Evolutionary conservation across 2,797 vertebrate genomes (phyloP).

Genomic region (Anas acuta): DNA sequence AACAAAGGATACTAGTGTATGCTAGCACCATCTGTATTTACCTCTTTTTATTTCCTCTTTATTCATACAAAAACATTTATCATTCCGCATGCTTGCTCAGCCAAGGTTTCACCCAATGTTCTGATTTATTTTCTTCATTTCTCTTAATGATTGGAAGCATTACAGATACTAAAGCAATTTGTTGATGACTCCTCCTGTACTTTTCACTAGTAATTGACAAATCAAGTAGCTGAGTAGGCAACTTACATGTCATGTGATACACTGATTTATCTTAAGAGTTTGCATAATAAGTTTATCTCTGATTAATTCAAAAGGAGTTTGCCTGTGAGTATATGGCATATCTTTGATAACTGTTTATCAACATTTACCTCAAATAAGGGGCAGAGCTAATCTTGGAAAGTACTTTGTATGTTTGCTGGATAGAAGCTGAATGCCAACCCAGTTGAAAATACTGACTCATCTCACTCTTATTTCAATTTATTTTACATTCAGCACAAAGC

Average conservation of each 20-base stretch:
- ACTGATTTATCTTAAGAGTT: not conserved
- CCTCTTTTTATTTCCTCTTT: slow-evolving; percentile 25
- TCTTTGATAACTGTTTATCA: not conserved
- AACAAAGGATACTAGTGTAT: not conserved
- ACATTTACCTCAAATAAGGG: not conserved
- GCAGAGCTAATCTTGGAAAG: slow-evolving; percentile 10
- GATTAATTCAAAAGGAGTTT: not conserved
- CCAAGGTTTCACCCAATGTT: not conserved
- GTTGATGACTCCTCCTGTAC: not conserved
- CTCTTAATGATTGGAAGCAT: not conserved
- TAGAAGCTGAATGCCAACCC: not conserved
- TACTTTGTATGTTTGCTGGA: not conserved
- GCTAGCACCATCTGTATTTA: not conserved
- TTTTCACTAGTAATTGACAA: not conserved
- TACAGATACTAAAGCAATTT: not conserved
- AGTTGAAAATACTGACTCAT: not conserved
- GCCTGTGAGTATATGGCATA: not conserved
- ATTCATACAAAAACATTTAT: not conserved
- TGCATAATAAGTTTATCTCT: not conserved
- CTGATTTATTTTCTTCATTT: slow-evolving; percentile 24
- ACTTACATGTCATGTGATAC: not conserved
- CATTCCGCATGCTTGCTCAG: not conserved
- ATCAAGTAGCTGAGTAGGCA: not conserved
- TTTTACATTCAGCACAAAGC: not conserved
- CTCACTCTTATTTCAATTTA: not conserved